Evolutionary conservation across 2,797 vertebrate genomes (phyloP).

Genomic region (Eurystomus glaucurus): DNA sequence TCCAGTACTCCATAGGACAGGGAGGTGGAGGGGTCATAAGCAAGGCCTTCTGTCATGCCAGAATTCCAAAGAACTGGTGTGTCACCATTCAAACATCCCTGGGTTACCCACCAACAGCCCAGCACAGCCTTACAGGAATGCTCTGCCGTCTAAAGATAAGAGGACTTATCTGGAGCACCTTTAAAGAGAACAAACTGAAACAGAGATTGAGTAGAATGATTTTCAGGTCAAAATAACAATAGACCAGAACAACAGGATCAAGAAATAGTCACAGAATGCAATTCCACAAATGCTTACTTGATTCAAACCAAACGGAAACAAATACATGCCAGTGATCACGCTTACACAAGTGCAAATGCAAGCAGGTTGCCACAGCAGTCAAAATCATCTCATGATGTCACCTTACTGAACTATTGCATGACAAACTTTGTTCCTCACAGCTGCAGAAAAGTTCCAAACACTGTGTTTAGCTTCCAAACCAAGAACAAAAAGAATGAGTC

Average conservation of each 20-base stretch:
- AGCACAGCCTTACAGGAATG: background rate
- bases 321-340: background rate
- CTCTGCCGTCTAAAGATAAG: background rate
- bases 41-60: background rate
- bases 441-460: slow-evolving; percentile 26
- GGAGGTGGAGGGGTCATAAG: rapidly evolving
- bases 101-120: background rate
- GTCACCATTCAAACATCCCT: background rate
- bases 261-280: background rate
- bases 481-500: slow-evolving; percentile 15
- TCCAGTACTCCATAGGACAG: background rate
- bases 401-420: background rate
- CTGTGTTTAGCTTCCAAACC: background rate
- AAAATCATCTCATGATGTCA: background rate
- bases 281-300: background rate
- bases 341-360: background rate
- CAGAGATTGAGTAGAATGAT: background rate
- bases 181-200: background rate
- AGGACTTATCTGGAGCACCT: background rate
- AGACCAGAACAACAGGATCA: background rate
- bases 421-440: slow-evolving; percentile 47
- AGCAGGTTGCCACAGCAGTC: background rate
- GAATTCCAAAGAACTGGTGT: background rate
- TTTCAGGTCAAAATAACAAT: background rate
- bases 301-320: background rate